phyloP scores from a whole-genome alignment of 2,797 vertebrate species.

The Ibycter americanus region DNA sequence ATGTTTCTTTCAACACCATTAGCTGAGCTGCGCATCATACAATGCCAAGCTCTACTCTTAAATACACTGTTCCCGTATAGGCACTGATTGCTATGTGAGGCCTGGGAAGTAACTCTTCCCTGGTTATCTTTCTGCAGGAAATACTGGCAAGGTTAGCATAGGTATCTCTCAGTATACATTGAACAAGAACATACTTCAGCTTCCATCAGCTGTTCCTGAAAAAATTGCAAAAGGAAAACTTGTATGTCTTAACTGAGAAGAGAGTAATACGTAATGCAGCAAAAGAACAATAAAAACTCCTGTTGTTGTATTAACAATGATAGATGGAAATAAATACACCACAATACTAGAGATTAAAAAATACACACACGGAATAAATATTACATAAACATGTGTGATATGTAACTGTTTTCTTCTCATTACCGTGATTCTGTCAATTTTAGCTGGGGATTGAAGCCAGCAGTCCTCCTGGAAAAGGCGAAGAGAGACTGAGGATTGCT shows the following conservation, averaged over 20 bases:
- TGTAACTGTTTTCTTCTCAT: neutral
- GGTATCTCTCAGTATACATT: neutral
- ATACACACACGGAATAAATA: neutral
- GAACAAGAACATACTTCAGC: neutral
- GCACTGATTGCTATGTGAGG: neutral
- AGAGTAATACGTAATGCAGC: neutral
- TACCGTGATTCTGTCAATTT: neutral
- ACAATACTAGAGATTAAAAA: neutral
- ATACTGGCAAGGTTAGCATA: neutral
- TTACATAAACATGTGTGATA: rapidly evolving
- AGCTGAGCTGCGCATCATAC: neutral
- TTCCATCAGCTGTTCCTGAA: neutral
- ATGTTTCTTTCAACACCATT: neutral
- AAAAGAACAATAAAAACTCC: neutral
- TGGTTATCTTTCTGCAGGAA: neutral
- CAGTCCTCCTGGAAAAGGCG: neutral
- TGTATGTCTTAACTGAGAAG: neutral
- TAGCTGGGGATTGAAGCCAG: neutral
- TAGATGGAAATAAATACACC: neutral
- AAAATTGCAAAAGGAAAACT: neutral
- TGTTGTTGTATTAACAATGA: neutral
- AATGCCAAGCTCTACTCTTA: neutral
- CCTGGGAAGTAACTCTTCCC: neutral
- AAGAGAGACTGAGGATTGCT: neutral
- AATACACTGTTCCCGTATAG: neutral